These are phyloP conservation scores for Hypena proboscidalis DNA, from an alignment of 2,888 invertebrate species.

Conservation along the genomic window DNA sequence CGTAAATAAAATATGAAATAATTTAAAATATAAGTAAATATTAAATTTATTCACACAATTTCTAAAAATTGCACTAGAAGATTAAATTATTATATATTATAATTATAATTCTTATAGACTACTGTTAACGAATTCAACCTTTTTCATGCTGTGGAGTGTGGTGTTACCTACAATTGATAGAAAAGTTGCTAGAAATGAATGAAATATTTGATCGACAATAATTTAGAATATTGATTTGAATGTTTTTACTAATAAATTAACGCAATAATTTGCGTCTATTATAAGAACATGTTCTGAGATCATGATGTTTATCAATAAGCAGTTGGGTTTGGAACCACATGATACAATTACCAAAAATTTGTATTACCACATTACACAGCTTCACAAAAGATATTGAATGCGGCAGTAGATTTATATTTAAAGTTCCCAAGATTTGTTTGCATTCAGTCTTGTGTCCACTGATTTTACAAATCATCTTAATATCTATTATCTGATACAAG, in stretches of 20 bases:
- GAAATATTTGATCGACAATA: too few species aligned
- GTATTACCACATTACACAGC: not conserved
- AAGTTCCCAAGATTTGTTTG: constrained; percentile 16
- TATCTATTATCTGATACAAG: too few species aligned
- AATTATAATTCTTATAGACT: constrained; percentile 29
- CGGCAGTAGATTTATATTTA: constrained; percentile 17
- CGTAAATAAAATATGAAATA: constrained; percentile 53
- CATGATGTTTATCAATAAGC: too few species aligned
- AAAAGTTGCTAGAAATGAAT: too few species aligned
- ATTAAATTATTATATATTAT: constrained; percentile 43
- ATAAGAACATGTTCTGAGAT: too few species aligned
- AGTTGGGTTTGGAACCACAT: too few species aligned
- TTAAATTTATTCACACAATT: constrained; percentile 68
- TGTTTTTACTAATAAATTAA: too few species aligned
- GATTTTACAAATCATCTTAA: too few species aligned
- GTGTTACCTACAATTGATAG: not conserved
- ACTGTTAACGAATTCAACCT: not conserved
- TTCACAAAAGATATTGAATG: not conserved
- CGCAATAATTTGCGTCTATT: too few species aligned
- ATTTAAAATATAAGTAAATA: constrained; percentile 59
- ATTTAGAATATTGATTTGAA: too few species aligned
- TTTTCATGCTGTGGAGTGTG: not conserved
- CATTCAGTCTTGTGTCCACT: constrained; percentile 26
- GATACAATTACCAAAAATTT: too few species aligned
- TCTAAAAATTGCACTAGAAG: constrained; percentile 75